Conservation (phyloP, 1,140 invertebrate species). For the Eupristina koningsbergeri region DNA sequence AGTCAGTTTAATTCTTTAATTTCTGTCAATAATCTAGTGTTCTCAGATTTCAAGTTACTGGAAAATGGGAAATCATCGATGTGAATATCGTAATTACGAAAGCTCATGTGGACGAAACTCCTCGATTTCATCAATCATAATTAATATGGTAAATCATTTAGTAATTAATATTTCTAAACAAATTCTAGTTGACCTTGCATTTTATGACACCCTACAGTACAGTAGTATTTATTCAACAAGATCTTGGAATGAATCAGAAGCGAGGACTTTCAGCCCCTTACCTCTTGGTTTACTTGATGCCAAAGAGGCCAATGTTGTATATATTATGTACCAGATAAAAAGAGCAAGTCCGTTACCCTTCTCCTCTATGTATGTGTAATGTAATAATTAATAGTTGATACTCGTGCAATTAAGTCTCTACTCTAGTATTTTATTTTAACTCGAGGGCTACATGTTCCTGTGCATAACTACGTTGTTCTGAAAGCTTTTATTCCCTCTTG, state of each 20-base stretch:
- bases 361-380: slow-evolving; percentile 72
- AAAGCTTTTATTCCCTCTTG: not conserved
- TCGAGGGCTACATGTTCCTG: slow-evolving; percentile 49
- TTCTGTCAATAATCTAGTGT: too few species aligned
- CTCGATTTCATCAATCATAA: not conserved
- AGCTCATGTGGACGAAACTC: too few species aligned
- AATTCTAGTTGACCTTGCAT: not conserved
- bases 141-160: not conserved
- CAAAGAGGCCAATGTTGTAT: slow-evolving; percentile 7
- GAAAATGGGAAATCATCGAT: too few species aligned
- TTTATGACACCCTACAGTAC: not conserved
- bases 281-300: not conserved
- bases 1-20: too few species aligned
- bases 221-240: not conserved
- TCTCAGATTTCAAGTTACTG: too few species aligned
- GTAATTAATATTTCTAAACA: too few species aligned
- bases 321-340: too few species aligned
- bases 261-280: not conserved
- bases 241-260: not conserved
- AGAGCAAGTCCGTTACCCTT: not conserved
- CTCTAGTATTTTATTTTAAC: slow-evolving; percentile 68
- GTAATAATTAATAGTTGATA: slow-evolving; percentile 73
- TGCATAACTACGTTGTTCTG: not conserved
- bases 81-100: too few species aligned
- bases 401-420: slow-evolving; percentile 69